phyloP scores from a whole-genome alignment of 2,888 invertebrate genomes.

The Andricus curvator region DNA sequence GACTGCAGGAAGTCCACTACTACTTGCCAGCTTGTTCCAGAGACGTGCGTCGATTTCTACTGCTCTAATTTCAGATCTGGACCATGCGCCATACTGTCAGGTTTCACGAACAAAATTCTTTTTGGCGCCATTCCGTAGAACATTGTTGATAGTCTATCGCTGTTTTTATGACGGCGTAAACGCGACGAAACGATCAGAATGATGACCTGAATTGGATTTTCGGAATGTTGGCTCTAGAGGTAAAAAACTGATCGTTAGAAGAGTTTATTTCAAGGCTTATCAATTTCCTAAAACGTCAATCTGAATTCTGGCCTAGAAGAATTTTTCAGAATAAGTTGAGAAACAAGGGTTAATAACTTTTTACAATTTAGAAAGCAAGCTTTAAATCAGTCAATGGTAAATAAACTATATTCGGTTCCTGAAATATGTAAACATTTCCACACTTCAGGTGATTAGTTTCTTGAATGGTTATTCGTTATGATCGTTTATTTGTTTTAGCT shows the following conservation, averaged over 20 bases:
- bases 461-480: too few relatives aligned
- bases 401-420: too few relatives aligned
- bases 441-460: too few relatives aligned
- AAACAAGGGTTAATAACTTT: neutral
- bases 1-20: conserved; percentile 63
- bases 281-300: neutral
- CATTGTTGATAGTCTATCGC: neutral
- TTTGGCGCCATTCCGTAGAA: neutral
- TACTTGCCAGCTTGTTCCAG: conserved; percentile 64
- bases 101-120: conserved; percentile 1
- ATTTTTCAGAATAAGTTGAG: neutral
- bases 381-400: too few relatives aligned
- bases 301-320: neutral
- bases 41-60: conserved; percentile 69
- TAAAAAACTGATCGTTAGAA: neutral
- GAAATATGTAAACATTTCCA: too few relatives aligned
- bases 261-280: conserved; percentile 13
- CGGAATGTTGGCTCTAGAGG: neutral
- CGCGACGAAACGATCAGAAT: conserved; percentile 14
- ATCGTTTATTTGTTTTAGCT: too few relatives aligned
- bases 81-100: neutral
- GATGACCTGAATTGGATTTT: conserved; percentile 15
- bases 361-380: too few relatives aligned
- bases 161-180: conserved; percentile 25
- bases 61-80: conserved; percentile 57